phyloP scores from a whole-genome alignment of 2,888 invertebrate species.

The Stegana nigrithorax region DNA sequence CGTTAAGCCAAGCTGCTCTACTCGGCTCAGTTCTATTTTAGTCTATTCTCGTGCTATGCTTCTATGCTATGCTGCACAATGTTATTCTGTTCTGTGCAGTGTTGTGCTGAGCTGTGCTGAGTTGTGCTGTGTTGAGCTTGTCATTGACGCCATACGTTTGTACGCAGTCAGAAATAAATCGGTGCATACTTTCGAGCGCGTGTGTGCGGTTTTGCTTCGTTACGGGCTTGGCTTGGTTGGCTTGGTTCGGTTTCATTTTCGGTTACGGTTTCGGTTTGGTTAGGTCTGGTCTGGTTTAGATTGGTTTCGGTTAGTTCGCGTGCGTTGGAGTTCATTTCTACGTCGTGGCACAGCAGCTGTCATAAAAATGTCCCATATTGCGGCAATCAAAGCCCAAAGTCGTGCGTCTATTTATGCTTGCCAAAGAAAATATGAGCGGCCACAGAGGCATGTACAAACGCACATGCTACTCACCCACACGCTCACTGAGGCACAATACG shows the following conservation, averaged over 20 bases:
- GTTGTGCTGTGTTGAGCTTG: no score
- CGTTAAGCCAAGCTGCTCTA: no score
- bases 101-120: no score
- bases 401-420: slow-evolving; percentile 10
- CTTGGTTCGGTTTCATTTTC: no score
- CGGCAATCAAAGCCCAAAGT: slow-evolving; percentile 38
- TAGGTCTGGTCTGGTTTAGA: not conserved
- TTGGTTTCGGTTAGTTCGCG: not conserved
- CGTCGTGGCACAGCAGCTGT: not conserved
- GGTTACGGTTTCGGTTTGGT: not conserved
- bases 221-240: not conserved
- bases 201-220: not conserved
- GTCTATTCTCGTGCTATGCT: no score
- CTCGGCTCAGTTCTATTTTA: no score
- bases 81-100: no score
- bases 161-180: no score
- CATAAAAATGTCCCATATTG: slow-evolving; percentile 16
- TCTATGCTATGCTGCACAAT: no score
- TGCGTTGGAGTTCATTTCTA: not conserved
- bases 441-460: not conserved
- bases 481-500: no score
- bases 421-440: not conserved
- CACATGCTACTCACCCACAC: no score
- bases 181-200: slow-evolving; percentile 5
- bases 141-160: not conserved